Evolutionary conservation across 2,888 invertebrate species (phyloP).

Genomic region (Lasiommata megera): DNA sequence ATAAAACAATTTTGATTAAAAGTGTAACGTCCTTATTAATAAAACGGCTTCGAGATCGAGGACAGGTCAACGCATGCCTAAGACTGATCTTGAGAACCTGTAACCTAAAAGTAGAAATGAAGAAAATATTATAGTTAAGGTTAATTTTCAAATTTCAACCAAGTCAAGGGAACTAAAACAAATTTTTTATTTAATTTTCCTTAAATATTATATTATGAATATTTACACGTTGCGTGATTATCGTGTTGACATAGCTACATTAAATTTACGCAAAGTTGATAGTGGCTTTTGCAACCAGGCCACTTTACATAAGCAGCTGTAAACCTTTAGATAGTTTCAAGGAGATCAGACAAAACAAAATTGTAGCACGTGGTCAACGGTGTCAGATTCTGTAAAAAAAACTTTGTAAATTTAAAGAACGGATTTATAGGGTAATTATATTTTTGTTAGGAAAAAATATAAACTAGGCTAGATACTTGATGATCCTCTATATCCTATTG

Average conservation of each 20-base stretch:
- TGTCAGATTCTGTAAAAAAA: neutral
- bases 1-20: too few relatives aligned
- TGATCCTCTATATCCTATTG: too few relatives aligned
- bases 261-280: constrained; percentile 61
- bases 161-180: neutral
- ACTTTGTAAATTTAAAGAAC: too few relatives aligned
- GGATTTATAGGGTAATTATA: too few relatives aligned
- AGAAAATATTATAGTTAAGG: too few relatives aligned
- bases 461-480: too few relatives aligned
- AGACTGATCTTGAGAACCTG: too few relatives aligned
- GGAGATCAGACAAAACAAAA: neutral
- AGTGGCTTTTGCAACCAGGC: constrained; percentile 47
- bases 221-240: constrained; percentile 49
- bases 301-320: constrained; percentile 33
- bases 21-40: too few relatives aligned
- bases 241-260: constrained; percentile 56
- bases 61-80: too few relatives aligned
- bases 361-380: neutral
- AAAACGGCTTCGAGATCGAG: too few relatives aligned
- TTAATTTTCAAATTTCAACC: neutral
- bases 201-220: constrained; percentile 34
- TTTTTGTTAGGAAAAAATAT: too few relatives aligned
- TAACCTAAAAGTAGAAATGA: too few relatives aligned
- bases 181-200: neutral
- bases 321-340: constrained; percentile 10